Percentiles rank a stretch among this genome's conserved stretches.
Conservation (phyloP, 2,113 vertebrate genomes). For the Chrysemys picta region DNA sequence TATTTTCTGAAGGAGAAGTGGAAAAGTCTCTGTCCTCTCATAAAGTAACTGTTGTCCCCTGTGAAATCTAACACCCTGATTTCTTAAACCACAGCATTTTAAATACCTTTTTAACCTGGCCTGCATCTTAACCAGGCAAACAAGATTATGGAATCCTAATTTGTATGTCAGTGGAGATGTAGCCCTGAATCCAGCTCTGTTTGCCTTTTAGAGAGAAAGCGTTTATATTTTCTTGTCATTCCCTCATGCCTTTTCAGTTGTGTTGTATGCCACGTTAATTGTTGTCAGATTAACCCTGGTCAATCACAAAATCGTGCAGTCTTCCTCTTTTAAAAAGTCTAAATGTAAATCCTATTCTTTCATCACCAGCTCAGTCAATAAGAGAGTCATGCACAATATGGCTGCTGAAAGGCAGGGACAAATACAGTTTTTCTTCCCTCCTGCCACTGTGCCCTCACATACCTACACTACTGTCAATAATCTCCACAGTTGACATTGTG, state of each 20-base stretch:
- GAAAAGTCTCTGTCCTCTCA: not conserved
- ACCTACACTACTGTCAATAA: rapidly evolving
- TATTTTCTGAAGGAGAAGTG: not conserved
- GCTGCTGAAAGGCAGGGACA: conserved; percentile 4
- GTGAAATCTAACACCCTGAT: not conserved
- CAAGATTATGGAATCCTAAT: conserved; percentile 39
- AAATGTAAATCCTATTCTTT: conserved; percentile 5
- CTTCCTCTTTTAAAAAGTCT: not conserved
- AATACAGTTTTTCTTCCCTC: conserved; percentile 17
- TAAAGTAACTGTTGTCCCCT: conserved; percentile 21
- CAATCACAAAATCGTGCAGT: not conserved
- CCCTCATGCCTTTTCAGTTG: conserved; percentile 24
- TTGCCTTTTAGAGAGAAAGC: conserved; percentile 22
- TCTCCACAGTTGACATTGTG: not conserved
- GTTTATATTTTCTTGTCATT: conserved; percentile 24
- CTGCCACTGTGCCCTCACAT: not conserved
- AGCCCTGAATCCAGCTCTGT: not conserved
- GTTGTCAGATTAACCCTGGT: not conserved
- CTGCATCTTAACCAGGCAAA: conserved; percentile 36
- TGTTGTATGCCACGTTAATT: conserved; percentile 8
- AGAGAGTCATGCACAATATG: not conserved
- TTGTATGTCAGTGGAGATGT: conserved; percentile 20
- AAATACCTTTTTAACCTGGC: conserved; percentile 36
- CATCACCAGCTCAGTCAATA: not conserved
- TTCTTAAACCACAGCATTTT: conserved; percentile 55